Conservation (phyloP, 2,888 invertebrate genomes). For the Erpobdella octoculata region DNA sequence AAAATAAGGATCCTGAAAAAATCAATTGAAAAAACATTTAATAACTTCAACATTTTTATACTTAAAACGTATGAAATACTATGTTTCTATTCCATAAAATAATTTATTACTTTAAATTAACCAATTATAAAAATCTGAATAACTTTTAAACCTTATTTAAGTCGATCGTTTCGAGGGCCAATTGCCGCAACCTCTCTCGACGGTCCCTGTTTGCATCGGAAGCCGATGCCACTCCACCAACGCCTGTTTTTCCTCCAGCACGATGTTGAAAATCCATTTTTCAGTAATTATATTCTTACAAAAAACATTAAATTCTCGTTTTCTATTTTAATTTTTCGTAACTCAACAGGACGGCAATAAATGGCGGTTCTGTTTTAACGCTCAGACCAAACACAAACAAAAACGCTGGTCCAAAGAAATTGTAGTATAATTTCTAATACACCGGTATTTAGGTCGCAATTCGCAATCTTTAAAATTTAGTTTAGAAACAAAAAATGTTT, state of each 20-base stretch:
- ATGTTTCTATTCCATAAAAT: not conserved
- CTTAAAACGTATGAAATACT: slow-evolving; percentile 37
- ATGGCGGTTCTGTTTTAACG: too few relatives aligned
- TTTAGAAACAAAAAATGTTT: too few relatives aligned
- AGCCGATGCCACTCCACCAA: slow-evolving; percentile 96
- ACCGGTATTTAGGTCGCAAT: too few relatives aligned
- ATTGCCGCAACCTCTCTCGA: slow-evolving; percentile 83
- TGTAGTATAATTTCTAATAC: too few relatives aligned
- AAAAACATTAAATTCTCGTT: too few relatives aligned
- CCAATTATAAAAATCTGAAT: not conserved
- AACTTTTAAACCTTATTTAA: slow-evolving; percentile 66
- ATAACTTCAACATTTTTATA: too few relatives aligned
- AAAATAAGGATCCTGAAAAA: slow-evolving; percentile 95
- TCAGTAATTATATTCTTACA: too few relatives aligned
- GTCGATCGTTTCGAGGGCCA: slow-evolving; percentile 96
- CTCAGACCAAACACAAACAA: too few relatives aligned
- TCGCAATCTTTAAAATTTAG: too few relatives aligned
- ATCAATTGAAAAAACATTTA: too few relatives aligned
- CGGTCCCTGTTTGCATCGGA: slow-evolving; percentile 95
- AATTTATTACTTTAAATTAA: not conserved
- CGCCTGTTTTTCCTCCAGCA: slow-evolving; percentile 97
- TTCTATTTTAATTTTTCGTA: not conserved
- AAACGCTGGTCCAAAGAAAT: too few relatives aligned
- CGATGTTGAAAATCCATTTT: slow-evolving; percentile 97
- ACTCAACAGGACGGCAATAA: not conserved